Evolutionary conservation across 1,140 invertebrate genomes (phyloP), one percentile per base, ranked within the genome.

Genomic region (Amyelois transitella): DNA sequence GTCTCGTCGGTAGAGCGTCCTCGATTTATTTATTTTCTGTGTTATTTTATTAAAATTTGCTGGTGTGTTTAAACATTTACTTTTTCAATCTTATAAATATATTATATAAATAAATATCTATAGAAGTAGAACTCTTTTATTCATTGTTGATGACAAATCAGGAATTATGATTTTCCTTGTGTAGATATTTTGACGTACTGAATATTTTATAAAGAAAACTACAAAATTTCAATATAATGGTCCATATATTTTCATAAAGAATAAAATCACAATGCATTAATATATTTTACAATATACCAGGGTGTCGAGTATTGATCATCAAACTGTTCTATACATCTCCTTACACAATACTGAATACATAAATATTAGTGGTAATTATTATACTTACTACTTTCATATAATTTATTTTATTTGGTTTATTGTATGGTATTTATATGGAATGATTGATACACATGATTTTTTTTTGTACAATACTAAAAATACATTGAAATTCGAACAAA

Each of bases 231-330:
- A 78, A 76, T 80, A 80, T 72, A 83, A 86, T 86, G 81, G 81
- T 86, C 81, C 81, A 81, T 86, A 78, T 84, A 84, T 81, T 84
- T 68, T 83, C 77, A 85, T 83, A 82, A 70, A 82, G 80, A 80
- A 75, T 83, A 83, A 78, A n/a, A 85, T 85, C 81, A 85, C 81
- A 83, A 80, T 85, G 72, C 70, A 81, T 75, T 80, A 72, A 73
- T 66, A 59, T 74, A 79, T 69, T 72, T 81, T 80, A 81, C 71
- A 73, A 64, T 77, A 62, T 63, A 78, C 72, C 73, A 71, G 69
- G 10, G 76, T 61, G 75, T 53, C 66, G 79, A 82, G 77, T 82
- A 81, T 82, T 81, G 68, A 72, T 64, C 43, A 57, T 66, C 69
- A 62, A 14, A 14, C 32, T 38, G 32, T 38, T 38, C 17, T 28